Conservation (phyloP, 2,113 vertebrate genomes). For the Glaucidium brasilianum region DNA sequence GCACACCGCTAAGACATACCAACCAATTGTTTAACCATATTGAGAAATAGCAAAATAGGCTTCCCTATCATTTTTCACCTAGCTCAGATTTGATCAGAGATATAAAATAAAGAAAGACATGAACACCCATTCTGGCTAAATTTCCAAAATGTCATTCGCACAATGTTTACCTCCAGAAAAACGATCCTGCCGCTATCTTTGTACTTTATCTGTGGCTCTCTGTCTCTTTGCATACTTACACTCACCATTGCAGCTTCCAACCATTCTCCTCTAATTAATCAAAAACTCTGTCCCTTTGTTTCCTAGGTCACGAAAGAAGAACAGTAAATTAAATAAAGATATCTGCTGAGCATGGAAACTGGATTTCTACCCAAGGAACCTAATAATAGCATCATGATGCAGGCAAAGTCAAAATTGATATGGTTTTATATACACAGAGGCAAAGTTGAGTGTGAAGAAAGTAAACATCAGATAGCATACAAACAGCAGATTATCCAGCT, state of each 20-base stretch:
- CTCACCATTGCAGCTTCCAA: slow-evolving; percentile 28
- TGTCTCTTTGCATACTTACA: slow-evolving; percentile 4
- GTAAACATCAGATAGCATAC: slow-evolving; percentile 26
- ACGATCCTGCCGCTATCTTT: not conserved
- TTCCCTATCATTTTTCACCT: slow-evolving; percentile 43
- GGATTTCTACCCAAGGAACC: not conserved
- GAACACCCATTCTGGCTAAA: not conserved
- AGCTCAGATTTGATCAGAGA: slow-evolving; percentile 19
- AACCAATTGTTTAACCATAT: slow-evolving; percentile 28
- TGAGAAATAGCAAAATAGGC: slow-evolving; percentile 41
- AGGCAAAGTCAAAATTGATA: slow-evolving; percentile 2
- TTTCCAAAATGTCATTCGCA: not conserved
- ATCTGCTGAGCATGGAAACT: not conserved
- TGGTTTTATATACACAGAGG: not conserved
- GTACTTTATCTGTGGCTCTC: slow-evolving; percentile 37
- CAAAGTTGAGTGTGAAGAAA: slow-evolving; percentile 17
- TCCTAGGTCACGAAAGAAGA: slow-evolving; percentile 39
- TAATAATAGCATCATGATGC: slow-evolving; percentile 4
- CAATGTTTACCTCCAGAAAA: slow-evolving; percentile 23
- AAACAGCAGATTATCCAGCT: not conserved
- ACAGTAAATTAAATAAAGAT: slow-evolving; percentile 51
- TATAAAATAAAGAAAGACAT: not conserved
- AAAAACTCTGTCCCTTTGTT: slow-evolving; percentile 3
- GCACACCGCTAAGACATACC: not conserved
- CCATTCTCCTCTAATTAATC: slow-evolving; percentile 44